phyloP scores from a whole-genome alignment of 2,888 invertebrate genomes.

The Anagyrus pseudococci region DNA sequence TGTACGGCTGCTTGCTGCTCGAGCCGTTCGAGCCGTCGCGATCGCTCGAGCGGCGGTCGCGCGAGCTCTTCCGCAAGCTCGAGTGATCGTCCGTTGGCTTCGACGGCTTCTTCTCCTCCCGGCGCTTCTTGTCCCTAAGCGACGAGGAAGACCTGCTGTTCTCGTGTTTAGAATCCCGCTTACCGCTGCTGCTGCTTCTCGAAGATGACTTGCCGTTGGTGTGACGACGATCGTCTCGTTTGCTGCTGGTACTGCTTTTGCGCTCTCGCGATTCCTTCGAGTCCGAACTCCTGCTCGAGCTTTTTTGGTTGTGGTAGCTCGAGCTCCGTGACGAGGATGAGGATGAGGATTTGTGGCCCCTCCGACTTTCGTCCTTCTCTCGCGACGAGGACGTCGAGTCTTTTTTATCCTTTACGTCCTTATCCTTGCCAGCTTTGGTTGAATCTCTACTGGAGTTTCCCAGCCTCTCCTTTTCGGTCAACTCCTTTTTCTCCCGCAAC shows the following conservation, averaged over 20 bases:
- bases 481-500: slow-evolving; percentile 57
- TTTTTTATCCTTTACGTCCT: slow-evolving; percentile 47
- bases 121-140: slow-evolving; percentile 48
- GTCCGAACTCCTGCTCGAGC: slow-evolving; percentile 45
- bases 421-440: slow-evolving; percentile 49
- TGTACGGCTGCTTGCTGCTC: slow-evolving; percentile 59
- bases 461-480: slow-evolving; percentile 58
- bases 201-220: slow-evolving; percentile 43
- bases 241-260: slow-evolving; percentile 40
- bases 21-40: slow-evolving; percentile 80
- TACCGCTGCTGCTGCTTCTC: slow-evolving; percentile 46
- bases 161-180: slow-evolving; percentile 59
- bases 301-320: slow-evolving; percentile 51
- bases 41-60: slow-evolving; percentile 76
- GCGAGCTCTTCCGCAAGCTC: slow-evolving; percentile 70
- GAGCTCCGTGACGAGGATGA: slow-evolving; percentile 48
- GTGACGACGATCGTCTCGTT: slow-evolving; percentile 46
- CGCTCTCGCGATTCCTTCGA: slow-evolving; percentile 48
- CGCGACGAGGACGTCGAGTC: slow-evolving; percentile 45
- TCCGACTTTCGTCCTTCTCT: slow-evolving; percentile 51
- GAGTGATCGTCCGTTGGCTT: slow-evolving; percentile 76
- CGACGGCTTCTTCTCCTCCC: slow-evolving; percentile 55
- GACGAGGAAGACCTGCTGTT: background rate
- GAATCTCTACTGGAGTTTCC: slow-evolving; percentile 51
- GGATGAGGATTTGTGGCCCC: slow-evolving; percentile 48